Evolutionary conservation across 2,113 vertebrate genomes (phyloP).

Genomic region (Haemorhous mexicanus): DNA sequence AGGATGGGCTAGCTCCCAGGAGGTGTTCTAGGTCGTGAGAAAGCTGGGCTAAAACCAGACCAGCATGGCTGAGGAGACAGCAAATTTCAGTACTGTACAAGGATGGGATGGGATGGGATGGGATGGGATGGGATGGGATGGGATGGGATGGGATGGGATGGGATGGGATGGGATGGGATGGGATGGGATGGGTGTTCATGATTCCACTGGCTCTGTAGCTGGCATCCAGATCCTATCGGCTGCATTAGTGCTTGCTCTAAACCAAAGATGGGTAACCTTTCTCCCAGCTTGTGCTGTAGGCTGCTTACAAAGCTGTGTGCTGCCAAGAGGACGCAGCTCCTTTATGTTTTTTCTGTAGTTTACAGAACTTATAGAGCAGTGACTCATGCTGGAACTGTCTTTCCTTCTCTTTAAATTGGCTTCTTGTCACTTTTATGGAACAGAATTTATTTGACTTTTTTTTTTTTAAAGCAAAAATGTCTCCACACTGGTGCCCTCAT

Average conservation of each 20-base stretch:
- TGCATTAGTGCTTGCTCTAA: not conserved
- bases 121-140: not conserved
- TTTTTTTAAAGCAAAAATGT: not conserved
- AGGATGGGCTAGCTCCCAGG: not conserved
- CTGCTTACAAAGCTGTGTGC: not conserved
- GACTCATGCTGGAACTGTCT: conserved; percentile 13
- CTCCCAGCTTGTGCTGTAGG: not conserved
- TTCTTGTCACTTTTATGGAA: conserved; percentile 65
- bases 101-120: not conserved
- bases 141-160: not conserved
- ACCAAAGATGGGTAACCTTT: not conserved
- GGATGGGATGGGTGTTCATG: not conserved
- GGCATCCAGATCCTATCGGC: not conserved
- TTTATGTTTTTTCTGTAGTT: not conserved
- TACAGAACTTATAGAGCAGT: not conserved
- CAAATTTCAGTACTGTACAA: not conserved
- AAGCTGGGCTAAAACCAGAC: not conserved
- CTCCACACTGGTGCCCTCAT: conserved; percentile 20
- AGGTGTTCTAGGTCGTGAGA: not conserved
- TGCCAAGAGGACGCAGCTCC: not conserved
- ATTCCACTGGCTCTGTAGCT: not conserved
- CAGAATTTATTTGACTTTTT: conserved; percentile 53
- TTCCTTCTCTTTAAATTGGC: conserved; percentile 30
- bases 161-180: not conserved
- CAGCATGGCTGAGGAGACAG: not conserved